A percentile compares a stretch with the other conserved stretches of the same genome.
These are phyloP conservation scores for Ancistrus triradiatus DNA, from an alignment of 2,113 vertebrate genomes.

Conservation along the genomic window DNA sequence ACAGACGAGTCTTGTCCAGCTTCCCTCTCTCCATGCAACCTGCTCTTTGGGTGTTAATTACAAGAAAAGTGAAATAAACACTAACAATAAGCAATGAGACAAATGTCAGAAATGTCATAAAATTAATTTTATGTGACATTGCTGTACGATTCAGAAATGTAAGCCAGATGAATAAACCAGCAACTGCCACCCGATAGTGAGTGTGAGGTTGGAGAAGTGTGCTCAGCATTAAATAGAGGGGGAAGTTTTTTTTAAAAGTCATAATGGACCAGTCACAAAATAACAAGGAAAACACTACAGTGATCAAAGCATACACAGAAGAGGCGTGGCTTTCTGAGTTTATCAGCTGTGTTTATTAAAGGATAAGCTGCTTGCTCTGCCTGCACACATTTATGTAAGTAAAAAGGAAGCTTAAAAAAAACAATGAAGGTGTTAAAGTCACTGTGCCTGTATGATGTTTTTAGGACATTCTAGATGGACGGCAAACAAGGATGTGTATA, in stretches of 20 bases:
- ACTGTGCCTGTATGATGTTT: too few species aligned
- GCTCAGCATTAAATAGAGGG: not conserved
- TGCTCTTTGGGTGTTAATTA: constrained; percentile 11
- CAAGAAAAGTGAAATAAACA: constrained; percentile 7
- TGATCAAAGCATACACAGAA: too few species aligned
- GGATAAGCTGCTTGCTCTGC: too few species aligned
- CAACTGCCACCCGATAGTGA: not conserved
- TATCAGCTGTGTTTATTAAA: too few species aligned
- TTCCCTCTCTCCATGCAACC: constrained; percentile 16
- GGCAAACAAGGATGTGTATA: too few species aligned
- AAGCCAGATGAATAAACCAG: too few species aligned
- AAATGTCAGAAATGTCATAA: not conserved
- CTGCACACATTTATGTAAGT: too few species aligned
- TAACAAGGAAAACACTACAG: constrained; percentile 8
- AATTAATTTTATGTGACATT: too few species aligned
- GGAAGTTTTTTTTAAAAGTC: not conserved
- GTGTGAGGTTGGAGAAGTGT: not conserved
- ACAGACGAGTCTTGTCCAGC: constrained; percentile 15
- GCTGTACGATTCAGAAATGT: too few species aligned
- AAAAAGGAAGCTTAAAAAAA: too few species aligned
- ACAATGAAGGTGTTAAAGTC: too few species aligned
- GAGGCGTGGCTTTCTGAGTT: constrained; percentile 14
- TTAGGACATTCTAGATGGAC: too few species aligned
- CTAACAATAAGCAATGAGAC: constrained; percentile 8
- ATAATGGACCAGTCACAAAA: not conserved